Conservation (phyloP, 1,140 invertebrate species). For the Antheraea pernyi region DNA sequence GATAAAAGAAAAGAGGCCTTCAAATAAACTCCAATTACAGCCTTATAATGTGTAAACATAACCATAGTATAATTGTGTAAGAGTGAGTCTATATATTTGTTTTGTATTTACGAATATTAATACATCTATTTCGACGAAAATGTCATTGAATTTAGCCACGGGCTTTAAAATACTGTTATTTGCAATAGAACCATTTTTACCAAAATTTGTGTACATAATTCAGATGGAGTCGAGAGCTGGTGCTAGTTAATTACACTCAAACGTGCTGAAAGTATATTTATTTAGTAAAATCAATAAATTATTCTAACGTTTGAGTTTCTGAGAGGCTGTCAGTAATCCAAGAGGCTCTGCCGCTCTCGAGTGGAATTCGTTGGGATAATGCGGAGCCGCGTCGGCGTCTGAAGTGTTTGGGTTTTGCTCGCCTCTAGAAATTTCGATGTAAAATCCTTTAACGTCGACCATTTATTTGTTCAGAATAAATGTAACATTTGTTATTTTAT, state of each 20-base stretch:
- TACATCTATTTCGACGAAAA: too few relatives aligned
- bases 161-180: too few relatives aligned
- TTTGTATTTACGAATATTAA: too few relatives aligned
- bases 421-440: background rate
- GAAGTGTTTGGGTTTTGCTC: background rate
- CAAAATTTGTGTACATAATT: background rate
- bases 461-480: background rate
- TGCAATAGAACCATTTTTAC: too few relatives aligned
- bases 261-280: background rate
- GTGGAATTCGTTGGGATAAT: background rate
- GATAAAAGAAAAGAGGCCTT: too few relatives aligned
- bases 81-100: too few relatives aligned
- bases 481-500: too few relatives aligned
- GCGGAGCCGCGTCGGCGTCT: background rate
- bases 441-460: background rate
- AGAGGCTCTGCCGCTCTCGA: background rate
- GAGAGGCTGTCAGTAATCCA: background rate
- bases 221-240: background rate
- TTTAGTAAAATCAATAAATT: conserved; percentile 5
- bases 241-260: background rate
- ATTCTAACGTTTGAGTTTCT: background rate
- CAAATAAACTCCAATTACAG: too few relatives aligned
- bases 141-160: too few relatives aligned
- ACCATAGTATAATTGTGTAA: too few relatives aligned
- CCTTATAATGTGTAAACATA: too few relatives aligned